Evolutionary conservation across 2,113 vertebrate species (phyloP).

Genomic region (Nesospiza acunhae): DNA sequence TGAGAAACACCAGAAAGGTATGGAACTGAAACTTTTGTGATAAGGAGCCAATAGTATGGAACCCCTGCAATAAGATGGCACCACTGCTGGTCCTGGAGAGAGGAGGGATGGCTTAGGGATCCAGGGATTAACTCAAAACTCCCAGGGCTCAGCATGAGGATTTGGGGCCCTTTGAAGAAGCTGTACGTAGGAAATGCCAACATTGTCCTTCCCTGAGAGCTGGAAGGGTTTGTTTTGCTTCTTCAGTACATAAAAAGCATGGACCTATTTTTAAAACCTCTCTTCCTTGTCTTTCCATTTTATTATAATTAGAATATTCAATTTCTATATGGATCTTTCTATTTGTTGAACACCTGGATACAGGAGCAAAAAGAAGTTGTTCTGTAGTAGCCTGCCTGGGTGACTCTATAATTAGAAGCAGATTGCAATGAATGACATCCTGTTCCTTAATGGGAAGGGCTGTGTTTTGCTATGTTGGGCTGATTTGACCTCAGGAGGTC

Average conservation of each 20-base stretch:
- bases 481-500: neutral
- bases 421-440: neutral
- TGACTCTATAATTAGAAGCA: neutral
- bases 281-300: neutral
- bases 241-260: fast-evolving
- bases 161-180: neutral
- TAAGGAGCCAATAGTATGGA: too few species aligned
- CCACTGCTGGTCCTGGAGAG: neutral
- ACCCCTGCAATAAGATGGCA: too few species aligned
- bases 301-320: neutral
- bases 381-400: neutral
- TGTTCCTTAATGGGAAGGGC: neutral
- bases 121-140: fast-evolving
- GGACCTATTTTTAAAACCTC: neutral
- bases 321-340: neutral
- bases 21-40: too few species aligned
- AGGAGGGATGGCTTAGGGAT: neutral
- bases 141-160: neutral
- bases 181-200: fast-evolving
- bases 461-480: neutral
- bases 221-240: neutral
- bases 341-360: neutral
- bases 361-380: neutral
- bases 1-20: too few species aligned
- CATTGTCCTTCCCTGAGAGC: neutral